Conservation (phyloP, 1,140 invertebrate species). For the Ephestia elutella region DNA sequence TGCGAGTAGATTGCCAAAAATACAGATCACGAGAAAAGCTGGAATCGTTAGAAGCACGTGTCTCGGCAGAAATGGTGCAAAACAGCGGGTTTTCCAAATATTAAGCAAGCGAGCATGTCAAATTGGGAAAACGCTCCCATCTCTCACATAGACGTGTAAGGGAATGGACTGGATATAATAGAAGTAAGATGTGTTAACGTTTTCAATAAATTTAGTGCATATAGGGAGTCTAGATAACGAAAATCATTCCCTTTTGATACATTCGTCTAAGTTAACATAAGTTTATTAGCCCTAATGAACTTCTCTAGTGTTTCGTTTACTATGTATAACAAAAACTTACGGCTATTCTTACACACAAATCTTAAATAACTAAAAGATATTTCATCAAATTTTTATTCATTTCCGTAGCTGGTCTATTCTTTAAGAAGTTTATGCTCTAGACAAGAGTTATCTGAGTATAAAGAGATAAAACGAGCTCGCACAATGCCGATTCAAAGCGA, state of each 20-base stretch:
- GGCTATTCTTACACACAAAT: too few relatives aligned
- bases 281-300: too few relatives aligned
- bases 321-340: too few relatives aligned
- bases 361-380: too few relatives aligned
- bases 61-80: background rate
- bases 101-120: constrained; percentile 1
- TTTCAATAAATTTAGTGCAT: too few relatives aligned
- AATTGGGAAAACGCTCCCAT: constrained; percentile 20
- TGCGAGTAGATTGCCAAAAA: background rate
- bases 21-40: background rate
- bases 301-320: too few relatives aligned
- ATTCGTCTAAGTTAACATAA: too few relatives aligned
- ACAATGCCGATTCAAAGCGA: background rate
- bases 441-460: background rate
- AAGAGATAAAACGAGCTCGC: constrained; percentile 4
- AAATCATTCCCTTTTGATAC: too few relatives aligned
- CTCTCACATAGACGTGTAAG: constrained; percentile 5
- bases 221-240: too few relatives aligned
- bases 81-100: constrained; percentile 1
- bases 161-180: background rate
- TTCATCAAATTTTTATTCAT: too few relatives aligned
- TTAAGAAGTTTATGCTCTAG: background rate
- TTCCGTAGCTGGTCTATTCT: background rate
- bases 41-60: background rate
- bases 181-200: background rate